Evolutionary conservation across 2,888 invertebrate genomes (phyloP).

Genomic region (Leuctra nigra): DNA sequence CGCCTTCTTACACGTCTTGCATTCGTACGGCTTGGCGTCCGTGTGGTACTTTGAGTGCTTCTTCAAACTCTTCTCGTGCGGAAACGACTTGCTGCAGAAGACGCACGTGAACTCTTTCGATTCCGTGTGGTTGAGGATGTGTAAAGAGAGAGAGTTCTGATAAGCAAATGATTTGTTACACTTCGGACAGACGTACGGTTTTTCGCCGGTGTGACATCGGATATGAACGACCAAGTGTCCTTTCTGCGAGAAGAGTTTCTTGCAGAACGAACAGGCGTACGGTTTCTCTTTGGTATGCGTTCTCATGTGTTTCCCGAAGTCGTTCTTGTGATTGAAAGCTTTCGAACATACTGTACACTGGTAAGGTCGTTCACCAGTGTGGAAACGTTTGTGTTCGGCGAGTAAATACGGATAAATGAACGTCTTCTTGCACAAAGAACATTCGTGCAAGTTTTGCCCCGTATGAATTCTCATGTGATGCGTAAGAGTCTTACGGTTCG

Average conservation of each 20-base stretch:
- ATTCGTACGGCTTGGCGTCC: neutral
- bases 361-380: neutral
- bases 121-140: neutral
- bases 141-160: slow-evolving; percentile 8
- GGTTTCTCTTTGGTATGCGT: slow-evolving; percentile 6
- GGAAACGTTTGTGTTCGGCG: neutral
- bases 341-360: neutral
- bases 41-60: slow-evolving; percentile 10
- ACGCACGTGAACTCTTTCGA: neutral
- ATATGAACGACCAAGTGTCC: slow-evolving; percentile 1
- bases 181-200: neutral
- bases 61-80: slow-evolving; percentile 6
- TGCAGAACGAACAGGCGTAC: neutral
- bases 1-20: neutral
- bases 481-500: neutral
- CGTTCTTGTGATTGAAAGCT: slow-evolving; percentile 2
- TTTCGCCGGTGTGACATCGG: neutral
- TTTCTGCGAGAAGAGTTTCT: slow-evolving; percentile 8
- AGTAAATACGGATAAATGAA: neutral
- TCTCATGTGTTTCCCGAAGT: slow-evolving; percentile 5
- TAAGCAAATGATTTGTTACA: slow-evolving; percentile 6
- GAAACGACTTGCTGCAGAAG: slow-evolving; percentile 4
- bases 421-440: neutral
- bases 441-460: neutral
- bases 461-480: slow-evolving; percentile 9